A percentile compares a stretch with the other conserved stretches of the same genome.
Evolutionary conservation across 2,888 invertebrate species (phyloP).

Genomic region (Epirrhoe tristata): DNA sequence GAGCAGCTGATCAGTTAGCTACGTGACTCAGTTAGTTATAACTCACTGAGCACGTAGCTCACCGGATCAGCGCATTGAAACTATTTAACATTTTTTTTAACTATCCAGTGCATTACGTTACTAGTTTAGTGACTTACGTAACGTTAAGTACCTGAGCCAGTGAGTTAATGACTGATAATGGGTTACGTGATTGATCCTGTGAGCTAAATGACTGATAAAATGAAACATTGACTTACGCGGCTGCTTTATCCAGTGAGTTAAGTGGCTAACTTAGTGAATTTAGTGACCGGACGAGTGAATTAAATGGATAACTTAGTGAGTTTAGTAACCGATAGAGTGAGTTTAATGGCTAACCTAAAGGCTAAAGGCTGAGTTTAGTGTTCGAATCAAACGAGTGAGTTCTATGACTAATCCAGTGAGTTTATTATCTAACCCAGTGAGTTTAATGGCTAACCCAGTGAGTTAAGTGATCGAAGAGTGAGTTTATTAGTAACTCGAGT

Average conservation of each 20-base stretch:
- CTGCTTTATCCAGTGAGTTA: background rate
- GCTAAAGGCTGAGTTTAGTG: too few species aligned
- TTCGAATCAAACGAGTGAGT: background rate
- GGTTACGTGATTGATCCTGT: background rate
- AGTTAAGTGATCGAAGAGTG: background rate
- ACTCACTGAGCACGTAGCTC: too few species aligned
- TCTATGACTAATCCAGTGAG: background rate
- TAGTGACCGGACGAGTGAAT: background rate
- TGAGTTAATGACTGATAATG: background rate
- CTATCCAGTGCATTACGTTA: background rate
- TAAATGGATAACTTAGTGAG: too few species aligned
- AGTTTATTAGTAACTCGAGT: conserved; percentile 7
- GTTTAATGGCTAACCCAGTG: background rate
- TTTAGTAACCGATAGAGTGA: too few species aligned
- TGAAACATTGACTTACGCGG: background rate
- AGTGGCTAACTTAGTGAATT: background rate
- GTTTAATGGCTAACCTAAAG: background rate
- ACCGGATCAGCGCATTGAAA: too few species aligned
- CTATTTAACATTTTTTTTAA: too few species aligned
- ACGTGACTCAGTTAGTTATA: background rate
- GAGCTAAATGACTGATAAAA: background rate
- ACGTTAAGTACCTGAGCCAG: background rate
- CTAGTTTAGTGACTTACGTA: background rate
- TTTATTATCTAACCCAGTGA: conserved; percentile 1
- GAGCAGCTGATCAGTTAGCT: background rate